phyloP scores from a whole-genome alignment of 2,797 vertebrate genomes.

The Eulemur mongoz region DNA sequence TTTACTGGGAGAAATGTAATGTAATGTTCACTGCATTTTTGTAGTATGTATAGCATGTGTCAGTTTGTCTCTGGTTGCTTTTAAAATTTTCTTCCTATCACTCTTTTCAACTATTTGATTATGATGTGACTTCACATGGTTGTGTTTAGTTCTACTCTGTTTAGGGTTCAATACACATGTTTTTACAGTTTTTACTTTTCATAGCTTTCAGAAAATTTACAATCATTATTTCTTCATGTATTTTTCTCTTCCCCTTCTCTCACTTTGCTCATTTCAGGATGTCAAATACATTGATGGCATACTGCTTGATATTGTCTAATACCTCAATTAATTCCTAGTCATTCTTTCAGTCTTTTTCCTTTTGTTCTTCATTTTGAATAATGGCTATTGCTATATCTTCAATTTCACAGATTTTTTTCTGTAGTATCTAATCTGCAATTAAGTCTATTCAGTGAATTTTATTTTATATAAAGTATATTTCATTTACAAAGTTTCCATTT shows the following conservation, averaged over 20 bases:
- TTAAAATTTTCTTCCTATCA: neutral
- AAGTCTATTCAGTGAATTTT: neutral
- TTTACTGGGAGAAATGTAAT: neutral
- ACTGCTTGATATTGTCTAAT: neutral
- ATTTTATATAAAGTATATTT: neutral
- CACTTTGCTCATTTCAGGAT: neutral
- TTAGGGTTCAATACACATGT: neutral
- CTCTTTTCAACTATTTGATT: neutral
- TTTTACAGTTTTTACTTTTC: neutral
- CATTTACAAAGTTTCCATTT: neutral
- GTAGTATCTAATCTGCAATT: neutral
- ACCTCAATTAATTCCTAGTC: neutral
- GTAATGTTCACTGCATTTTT: neutral
- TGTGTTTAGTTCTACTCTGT: neutral
- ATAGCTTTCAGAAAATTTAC: neutral
- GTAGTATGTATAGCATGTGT: too few species aligned
- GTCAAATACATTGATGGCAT: neutral
- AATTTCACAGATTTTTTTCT: neutral
- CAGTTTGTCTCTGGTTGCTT: neutral
- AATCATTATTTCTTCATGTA: neutral
- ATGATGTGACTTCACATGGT: neutral
- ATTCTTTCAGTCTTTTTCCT: neutral
- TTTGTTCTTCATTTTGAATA: neutral
- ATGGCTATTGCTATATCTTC: neutral
- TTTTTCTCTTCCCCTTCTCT: neutral